phyloP scores from a whole-genome alignment of 2,797 vertebrate species.

The Gorsachius magnificus region DNA sequence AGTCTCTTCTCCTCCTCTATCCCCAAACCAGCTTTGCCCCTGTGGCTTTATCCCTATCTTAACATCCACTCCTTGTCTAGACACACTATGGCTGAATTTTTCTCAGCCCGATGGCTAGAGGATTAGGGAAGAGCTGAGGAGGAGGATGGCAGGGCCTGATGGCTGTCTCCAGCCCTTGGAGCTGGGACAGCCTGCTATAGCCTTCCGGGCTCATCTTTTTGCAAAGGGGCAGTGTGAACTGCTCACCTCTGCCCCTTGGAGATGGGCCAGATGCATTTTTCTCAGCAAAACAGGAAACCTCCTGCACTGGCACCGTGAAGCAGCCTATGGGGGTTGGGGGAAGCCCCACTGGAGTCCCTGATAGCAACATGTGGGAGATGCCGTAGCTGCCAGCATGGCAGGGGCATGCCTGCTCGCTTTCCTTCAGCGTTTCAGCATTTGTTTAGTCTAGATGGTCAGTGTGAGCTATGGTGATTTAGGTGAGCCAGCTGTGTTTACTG shows the following conservation, averaged over 20 bases:
- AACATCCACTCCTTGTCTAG: neutral
- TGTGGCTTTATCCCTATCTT: neutral
- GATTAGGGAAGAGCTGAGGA: neutral
- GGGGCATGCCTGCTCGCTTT: neutral
- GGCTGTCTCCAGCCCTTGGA: fast-evolving
- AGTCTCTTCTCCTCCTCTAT: neutral
- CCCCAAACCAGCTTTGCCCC: neutral
- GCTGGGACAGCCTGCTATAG: neutral
- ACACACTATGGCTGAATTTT: neutral
- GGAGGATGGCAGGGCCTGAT: neutral
- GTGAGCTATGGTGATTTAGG: neutral
- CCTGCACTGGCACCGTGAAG: neutral
- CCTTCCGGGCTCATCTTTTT: fast-evolving
- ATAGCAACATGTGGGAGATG: conserved; percentile 12
- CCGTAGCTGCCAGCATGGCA: neutral
- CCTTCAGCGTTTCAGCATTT: neutral
- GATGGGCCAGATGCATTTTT: neutral
- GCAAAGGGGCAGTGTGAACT: neutral
- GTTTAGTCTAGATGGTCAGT: neutral
- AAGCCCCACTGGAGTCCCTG: neutral
- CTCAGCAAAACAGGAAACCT: neutral
- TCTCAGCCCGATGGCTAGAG: neutral
- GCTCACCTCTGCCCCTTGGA: neutral
- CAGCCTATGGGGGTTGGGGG: neutral
- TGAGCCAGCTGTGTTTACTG: neutral